A percentile compares a stretch with the other conserved stretches of the same genome.
phyloP scores from a whole-genome alignment of 1,140 invertebrate genomes.

The Caerostris darwini region DNA sequence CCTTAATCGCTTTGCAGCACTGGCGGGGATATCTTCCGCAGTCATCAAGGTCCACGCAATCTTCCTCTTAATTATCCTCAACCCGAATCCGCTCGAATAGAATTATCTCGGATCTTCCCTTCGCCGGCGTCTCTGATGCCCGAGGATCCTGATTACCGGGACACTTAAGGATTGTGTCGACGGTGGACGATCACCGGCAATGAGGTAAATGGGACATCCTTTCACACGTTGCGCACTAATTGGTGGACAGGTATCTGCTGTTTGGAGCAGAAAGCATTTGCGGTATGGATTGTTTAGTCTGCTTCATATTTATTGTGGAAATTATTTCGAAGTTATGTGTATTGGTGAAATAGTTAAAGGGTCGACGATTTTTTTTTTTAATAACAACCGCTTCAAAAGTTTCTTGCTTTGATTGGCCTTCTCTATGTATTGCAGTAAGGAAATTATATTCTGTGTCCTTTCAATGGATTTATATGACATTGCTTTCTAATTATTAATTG shows the following conservation, averaged over 20 bases:
- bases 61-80: conserved; percentile 38
- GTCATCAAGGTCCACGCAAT: conserved; percentile 14
- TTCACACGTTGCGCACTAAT: not conserved
- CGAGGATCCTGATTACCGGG: conserved; percentile 20
- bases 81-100: conserved; percentile 25
- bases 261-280: too few species aligned
- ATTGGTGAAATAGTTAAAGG: too few species aligned
- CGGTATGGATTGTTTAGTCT: too few species aligned
- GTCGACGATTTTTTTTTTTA: too few species aligned
- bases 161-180: conserved; percentile 30
- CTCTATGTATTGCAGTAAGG: too few species aligned
- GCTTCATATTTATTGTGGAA: too few species aligned
- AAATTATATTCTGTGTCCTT: too few species aligned
- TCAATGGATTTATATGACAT: too few species aligned
- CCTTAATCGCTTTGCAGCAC: not conserved
- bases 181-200: not conserved
- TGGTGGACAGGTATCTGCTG: not conserved
- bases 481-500: too few species aligned
- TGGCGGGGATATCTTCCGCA: not conserved
- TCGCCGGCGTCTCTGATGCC: not conserved
- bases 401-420: too few species aligned
- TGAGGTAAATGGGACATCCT: not conserved
- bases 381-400: too few species aligned
- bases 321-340: too few species aligned
- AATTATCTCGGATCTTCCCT: not conserved